Evolutionary conservation across 2,888 invertebrate species (phyloP).

Genomic region (Folsomia candida): DNA sequence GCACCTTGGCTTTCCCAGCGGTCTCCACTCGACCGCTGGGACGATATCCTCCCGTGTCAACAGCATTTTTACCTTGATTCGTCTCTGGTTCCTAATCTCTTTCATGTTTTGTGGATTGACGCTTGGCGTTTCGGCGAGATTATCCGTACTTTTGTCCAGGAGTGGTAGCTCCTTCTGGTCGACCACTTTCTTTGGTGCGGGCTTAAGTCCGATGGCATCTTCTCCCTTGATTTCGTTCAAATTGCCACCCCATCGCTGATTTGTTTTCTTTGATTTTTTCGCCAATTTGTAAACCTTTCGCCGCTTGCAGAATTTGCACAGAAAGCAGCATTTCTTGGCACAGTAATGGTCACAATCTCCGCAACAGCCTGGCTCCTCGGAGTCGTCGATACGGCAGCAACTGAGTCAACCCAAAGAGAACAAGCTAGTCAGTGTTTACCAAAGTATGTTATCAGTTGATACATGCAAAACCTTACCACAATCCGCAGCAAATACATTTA

Average conservation of each 20-base stretch:
- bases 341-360: not conserved
- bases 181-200: no score
- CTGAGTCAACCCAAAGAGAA: not conserved
- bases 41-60: not conserved
- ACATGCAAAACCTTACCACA: constrained; percentile 13
- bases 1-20: not conserved
- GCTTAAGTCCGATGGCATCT: no score
- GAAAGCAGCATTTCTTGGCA: not conserved
- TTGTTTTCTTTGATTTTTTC: no score
- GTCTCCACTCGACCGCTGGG: constrained; percentile 10
- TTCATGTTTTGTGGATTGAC: not conserved
- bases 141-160: no score
- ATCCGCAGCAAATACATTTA: constrained; percentile 22
- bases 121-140: no score
- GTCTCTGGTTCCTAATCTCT: not conserved
- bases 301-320: no score
- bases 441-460: no score
- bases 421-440: no score
- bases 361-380: not conserved
- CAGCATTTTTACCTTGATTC: not conserved
- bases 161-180: no score
- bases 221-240: no score
- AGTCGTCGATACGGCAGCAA: not conserved
- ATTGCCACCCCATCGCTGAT: no score
- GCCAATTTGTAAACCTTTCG: no score